Evolutionary conservation across 2,113 vertebrate genomes (phyloP).

Genomic region (Macroglossus sobrinus): DNA sequence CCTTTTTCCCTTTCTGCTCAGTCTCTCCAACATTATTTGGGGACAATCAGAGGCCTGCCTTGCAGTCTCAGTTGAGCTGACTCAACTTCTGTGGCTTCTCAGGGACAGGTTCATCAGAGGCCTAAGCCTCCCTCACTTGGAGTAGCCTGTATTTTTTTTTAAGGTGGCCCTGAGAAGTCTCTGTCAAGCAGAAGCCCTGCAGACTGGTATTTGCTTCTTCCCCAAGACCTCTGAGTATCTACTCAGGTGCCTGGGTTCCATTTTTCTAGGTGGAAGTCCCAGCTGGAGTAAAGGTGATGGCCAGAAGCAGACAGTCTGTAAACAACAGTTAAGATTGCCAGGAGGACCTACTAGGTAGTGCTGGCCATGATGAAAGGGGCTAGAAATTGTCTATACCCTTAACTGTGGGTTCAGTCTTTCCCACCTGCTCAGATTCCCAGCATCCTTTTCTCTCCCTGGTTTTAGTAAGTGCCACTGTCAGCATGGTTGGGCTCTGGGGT

Average conservation of each 20-base stretch:
- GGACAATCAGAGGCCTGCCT: background rate
- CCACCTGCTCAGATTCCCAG: background rate
- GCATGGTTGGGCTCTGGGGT: background rate
- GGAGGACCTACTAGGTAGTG: background rate
- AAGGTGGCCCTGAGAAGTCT: background rate
- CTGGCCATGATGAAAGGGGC: background rate
- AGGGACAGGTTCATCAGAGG: background rate
- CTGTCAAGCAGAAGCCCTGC: background rate
- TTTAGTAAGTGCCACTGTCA: background rate
- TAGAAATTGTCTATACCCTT: background rate
- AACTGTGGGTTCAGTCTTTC: too few species aligned
- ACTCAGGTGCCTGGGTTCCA: background rate
- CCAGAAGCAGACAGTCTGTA: background rate
- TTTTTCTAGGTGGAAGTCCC: background rate
- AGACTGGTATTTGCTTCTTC: background rate
- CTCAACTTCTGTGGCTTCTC: background rate
- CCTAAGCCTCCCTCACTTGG: background rate
- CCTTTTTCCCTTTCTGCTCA: background rate
- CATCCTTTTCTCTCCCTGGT: background rate
- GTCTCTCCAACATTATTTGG: background rate
- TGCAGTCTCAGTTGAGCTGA: background rate
- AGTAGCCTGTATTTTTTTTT: background rate
- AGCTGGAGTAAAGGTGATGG: background rate
- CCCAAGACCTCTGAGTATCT: background rate
- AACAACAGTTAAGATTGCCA: background rate